Conservation (phyloP, 1,140 invertebrate species). For the Mylabris phalerata region DNA sequence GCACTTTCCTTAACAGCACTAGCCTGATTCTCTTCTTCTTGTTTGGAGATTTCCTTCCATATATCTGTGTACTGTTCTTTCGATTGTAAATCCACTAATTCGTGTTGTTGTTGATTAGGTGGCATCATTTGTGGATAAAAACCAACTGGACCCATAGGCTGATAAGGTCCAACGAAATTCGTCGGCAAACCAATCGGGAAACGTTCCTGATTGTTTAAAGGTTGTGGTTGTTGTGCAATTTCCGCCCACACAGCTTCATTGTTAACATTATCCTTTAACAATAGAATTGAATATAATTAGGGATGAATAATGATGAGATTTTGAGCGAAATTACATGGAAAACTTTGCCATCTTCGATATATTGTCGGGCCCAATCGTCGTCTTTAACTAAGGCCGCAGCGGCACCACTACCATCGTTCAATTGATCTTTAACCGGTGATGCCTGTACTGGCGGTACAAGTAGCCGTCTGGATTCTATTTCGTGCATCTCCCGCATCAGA, state of each 20-base stretch:
- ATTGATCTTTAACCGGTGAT: constrained; percentile 48
- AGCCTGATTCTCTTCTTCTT: background rate
- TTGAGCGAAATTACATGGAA: constrained; percentile 46
- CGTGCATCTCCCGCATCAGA: constrained; percentile 64
- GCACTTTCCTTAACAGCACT: constrained; percentile 48
- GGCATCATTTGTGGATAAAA: too few relatives aligned
- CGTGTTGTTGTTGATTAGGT: too few relatives aligned
- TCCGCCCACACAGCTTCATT: constrained; percentile 36
- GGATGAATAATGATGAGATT: constrained; percentile 16
- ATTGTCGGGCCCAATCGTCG: constrained; percentile 49
- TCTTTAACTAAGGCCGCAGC: constrained; percentile 12
- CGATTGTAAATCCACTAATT: background rate
- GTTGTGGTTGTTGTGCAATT: constrained; percentile 28
- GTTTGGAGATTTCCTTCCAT: background rate
- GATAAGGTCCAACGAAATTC: background rate
- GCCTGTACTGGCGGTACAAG: constrained; percentile 44
- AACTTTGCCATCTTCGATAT: constrained; percentile 48
- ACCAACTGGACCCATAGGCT: background rate
- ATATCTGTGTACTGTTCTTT: background rate
- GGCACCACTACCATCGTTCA: constrained; percentile 41
- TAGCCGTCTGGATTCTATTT: constrained; percentile 52
- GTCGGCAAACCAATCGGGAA: constrained; percentile 10
- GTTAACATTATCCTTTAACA: constrained; percentile 24
- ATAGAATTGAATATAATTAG: background rate
- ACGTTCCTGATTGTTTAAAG: constrained; percentile 25